Evolutionary conservation across 2,113 vertebrate genomes (phyloP).

Genomic region (Solea solea): DNA sequence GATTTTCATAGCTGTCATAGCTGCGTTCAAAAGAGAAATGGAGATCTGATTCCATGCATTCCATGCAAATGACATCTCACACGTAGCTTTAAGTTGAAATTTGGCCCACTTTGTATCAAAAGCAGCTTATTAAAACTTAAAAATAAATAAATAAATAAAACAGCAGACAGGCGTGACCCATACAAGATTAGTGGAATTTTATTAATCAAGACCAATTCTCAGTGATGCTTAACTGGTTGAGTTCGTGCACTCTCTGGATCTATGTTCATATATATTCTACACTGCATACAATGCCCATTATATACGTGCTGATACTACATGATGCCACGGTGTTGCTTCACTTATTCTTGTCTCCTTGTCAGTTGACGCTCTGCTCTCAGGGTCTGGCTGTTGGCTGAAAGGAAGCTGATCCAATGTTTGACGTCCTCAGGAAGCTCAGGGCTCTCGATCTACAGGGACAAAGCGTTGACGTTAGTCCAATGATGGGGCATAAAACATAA

Average conservation of each 20-base stretch:
- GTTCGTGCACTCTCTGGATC: slow-evolving; percentile 22
- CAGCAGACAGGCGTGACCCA: slow-evolving; percentile 24
- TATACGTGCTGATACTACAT: slow-evolving; percentile 28
- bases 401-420: slow-evolving; percentile 87
- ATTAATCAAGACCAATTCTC: slow-evolving; percentile 39
- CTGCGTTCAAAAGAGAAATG: too few relatives aligned
- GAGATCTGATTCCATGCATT: too few relatives aligned
- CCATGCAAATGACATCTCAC: too few relatives aligned
- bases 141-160: slow-evolving; percentile 47
- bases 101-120: too few relatives aligned
- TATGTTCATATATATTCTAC: slow-evolving; percentile 2
- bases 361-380: slow-evolving; percentile 83
- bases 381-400: slow-evolving; percentile 86
- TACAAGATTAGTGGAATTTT: slow-evolving; percentile 35
- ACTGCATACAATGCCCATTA: slow-evolving; percentile 55
- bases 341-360: slow-evolving; percentile 71
- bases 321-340: slow-evolving; percentile 52
- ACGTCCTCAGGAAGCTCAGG: slow-evolving; percentile 86
- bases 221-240: slow-evolving; percentile 33
- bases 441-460: slow-evolving; percentile 70
- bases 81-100: too few relatives aligned
- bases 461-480: background rate
- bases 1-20: too few relatives aligned
- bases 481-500: background rate
- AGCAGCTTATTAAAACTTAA: too few relatives aligned